Percentiles rank a stretch among this genome's conserved stretches.
phyloP scores from a whole-genome alignment of 2,113 vertebrate species.

The Atractosteus spatula region DNA sequence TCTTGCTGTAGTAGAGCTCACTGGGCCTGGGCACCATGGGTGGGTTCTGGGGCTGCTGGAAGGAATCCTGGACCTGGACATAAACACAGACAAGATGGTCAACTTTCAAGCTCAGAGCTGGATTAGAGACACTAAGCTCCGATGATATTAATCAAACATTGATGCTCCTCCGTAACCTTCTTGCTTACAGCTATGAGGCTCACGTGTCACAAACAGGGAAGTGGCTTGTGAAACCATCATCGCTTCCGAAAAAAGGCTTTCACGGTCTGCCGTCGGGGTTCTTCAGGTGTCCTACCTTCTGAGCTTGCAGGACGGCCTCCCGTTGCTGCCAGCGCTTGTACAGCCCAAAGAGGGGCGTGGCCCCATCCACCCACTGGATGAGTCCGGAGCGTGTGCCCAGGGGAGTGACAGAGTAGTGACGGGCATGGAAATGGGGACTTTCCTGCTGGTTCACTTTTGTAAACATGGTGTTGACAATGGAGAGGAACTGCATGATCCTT shows the following conservation, averaged over 20 bases:
- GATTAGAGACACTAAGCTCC: too few species aligned
- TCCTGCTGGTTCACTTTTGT: slow-evolving; percentile 95
- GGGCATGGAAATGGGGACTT: slow-evolving; percentile 85
- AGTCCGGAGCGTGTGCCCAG: slow-evolving; percentile 92
- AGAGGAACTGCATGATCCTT: slow-evolving; percentile 98
- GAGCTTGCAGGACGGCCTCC: slow-evolving; percentile 85
- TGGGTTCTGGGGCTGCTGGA: slow-evolving; percentile 83
- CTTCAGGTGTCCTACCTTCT: slow-evolving; percentile 72
- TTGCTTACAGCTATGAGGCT: too few species aligned
- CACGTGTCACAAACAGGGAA: too few species aligned
- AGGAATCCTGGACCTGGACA: slow-evolving; percentile 83
- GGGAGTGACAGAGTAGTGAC: slow-evolving; percentile 95
- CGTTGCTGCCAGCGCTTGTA: slow-evolving; percentile 98
- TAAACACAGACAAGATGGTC: too few species aligned
- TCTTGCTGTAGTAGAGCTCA: slow-evolving; percentile 97
- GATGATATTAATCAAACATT: too few species aligned
- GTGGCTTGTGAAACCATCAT: too few species aligned
- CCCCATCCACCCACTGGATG: slow-evolving; percentile 98
- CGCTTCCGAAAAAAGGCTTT: too few species aligned
- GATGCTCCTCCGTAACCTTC: too few species aligned
- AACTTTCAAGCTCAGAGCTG: too few species aligned
- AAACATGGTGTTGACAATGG: slow-evolving; percentile 98
- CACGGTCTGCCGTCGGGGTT: too few species aligned
- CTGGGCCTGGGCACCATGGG: slow-evolving; percentile 93
- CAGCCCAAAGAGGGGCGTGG: slow-evolving; percentile 92